Base-by-base conservation (phyloP, 1,140 invertebrate species). In the Microplitis demolitor region DNA sequence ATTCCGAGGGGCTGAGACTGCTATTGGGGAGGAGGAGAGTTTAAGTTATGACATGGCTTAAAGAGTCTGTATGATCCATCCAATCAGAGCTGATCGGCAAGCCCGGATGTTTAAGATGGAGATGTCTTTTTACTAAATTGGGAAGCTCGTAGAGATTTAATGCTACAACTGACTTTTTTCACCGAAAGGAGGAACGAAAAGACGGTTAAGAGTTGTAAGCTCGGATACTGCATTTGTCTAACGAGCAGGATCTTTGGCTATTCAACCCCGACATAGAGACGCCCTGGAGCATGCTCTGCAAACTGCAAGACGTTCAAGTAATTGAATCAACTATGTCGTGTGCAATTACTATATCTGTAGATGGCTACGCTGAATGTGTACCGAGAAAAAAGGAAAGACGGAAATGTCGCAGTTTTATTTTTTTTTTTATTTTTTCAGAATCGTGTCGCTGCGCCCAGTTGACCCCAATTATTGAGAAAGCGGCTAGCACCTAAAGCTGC, bases 141-240 rank as follows among this genome's bases (percentile, higher is more conserved):
- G 39, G 39, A 39, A 39, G 31, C 58, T 61, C 58, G 37, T 37
- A 64, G 39, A 64, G 24, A 24, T 24, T 24, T 24, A 8, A 8
- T 51, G 45, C 45, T 9, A 51, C 13, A 51, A 24, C 24, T 24
- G 24, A 24, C 24, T 24, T 24, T 24, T 24, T n/a, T 51, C 45
- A 9, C 45, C 45, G 45, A 51, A n/a, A 51, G 8, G 45, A 51
- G 45, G 8, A 51, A 9, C 6, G 6, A n/a, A 51, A n/a, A 51
- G 8, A 51, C 45, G 45, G n/a, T 51, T 8, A 4, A 16, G 6
- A 24, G 53, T 56, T 56, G 53, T 8, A 56, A 74, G 58, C 54
- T 62, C 24, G 72, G 16, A 66, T 64, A 68, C 50, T 71, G 69
- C 71, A 75, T 75, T 75, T 73, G 71, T 62, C 71, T 75, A 75